These are phyloP conservation scores for Subacronicta megacephala DNA, from an alignment of 2,888 invertebrate genomes.

Conservation along the genomic window DNA sequence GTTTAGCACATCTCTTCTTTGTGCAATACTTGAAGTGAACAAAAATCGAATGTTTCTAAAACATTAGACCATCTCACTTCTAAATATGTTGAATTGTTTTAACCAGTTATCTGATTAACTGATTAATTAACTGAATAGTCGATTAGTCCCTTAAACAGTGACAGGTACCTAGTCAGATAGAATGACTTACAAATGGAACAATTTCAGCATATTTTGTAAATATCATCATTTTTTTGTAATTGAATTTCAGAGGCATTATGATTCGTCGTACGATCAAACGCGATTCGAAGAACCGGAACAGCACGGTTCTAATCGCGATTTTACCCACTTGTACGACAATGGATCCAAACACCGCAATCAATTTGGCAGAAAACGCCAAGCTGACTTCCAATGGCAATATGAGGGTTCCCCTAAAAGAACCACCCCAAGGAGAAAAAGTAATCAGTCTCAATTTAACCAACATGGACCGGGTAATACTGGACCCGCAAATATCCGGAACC, in stretches of 20 bases:
- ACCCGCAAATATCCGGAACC: constrained; percentile 34
- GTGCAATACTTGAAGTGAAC: constrained; percentile 22
- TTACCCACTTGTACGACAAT: constrained; percentile 63
- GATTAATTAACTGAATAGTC: constrained; percentile 18
- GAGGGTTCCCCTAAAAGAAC: constrained; percentile 63
- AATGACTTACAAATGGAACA: constrained; percentile 15
- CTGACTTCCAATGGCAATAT: constrained; percentile 60
- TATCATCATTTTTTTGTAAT: constrained; percentile 54
- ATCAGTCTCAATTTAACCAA: constrained; percentile 34
- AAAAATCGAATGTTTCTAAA: constrained; percentile 26
- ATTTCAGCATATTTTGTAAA: constrained; percentile 38
- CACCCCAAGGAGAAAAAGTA: constrained; percentile 45
- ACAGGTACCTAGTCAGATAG: constrained; percentile 25
- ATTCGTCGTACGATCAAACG: constrained; percentile 59
- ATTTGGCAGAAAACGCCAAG: constrained; percentile 65
- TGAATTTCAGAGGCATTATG: constrained; percentile 75
- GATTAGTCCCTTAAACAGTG: constrained; percentile 18
- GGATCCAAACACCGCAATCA: constrained; percentile 48
- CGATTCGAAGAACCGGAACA: constrained; percentile 43
- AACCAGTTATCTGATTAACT: constrained; percentile 31
- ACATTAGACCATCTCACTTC: constrained; percentile 30
- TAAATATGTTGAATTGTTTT: constrained; percentile 36
- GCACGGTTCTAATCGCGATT: constrained; percentile 55
- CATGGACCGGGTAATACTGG: constrained; percentile 25
- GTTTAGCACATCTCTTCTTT: constrained; percentile 18